A percentile compares a stretch with the other conserved stretches of the same genome.
These are phyloP conservation scores for Melipona bicolor DNA, from an alignment of 2,888 invertebrate species.

Conservation along the genomic window DNA sequence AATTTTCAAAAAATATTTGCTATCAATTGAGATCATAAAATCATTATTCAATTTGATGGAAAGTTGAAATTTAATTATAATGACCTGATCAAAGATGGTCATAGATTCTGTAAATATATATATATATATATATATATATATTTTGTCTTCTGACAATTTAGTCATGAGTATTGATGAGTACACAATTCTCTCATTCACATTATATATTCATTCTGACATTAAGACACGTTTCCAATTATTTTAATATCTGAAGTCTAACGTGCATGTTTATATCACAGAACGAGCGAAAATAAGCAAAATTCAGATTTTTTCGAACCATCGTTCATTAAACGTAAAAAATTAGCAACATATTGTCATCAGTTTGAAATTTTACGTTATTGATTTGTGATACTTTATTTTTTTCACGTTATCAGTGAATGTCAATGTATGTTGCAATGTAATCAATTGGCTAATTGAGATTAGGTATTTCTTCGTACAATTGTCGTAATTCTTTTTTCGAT, in stretches of 20 bases:
- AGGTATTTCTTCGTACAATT: constrained; percentile 37
- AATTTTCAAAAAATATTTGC: too few relatives aligned
- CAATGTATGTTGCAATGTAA: neutral
- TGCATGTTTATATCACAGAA: neutral
- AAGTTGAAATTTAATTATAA: too few relatives aligned
- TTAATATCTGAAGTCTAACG: neutral
- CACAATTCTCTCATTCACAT: too few relatives aligned
- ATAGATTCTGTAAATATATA: too few relatives aligned
- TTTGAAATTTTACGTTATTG: neutral
- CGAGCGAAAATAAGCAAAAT: neutral
- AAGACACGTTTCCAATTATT: neutral
- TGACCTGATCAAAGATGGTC: too few relatives aligned
- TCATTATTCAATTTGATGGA: too few relatives aligned
- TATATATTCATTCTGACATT: too few relatives aligned
- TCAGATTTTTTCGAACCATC: neutral
- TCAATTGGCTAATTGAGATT: constrained; percentile 2
- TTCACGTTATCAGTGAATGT: neutral
- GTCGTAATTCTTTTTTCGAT: constrained; percentile 45
- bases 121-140: too few relatives aligned
- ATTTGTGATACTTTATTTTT: neutral
- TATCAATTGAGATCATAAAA: too few relatives aligned
- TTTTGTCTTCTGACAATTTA: too few relatives aligned
- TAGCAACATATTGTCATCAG: neutral
- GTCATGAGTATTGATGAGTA: too few relatives aligned
- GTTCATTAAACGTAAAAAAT: neutral